Base-by-base conservation (phyloP, 2,888 invertebrate genomes). In the Drosophila stalkeri region DNA sequence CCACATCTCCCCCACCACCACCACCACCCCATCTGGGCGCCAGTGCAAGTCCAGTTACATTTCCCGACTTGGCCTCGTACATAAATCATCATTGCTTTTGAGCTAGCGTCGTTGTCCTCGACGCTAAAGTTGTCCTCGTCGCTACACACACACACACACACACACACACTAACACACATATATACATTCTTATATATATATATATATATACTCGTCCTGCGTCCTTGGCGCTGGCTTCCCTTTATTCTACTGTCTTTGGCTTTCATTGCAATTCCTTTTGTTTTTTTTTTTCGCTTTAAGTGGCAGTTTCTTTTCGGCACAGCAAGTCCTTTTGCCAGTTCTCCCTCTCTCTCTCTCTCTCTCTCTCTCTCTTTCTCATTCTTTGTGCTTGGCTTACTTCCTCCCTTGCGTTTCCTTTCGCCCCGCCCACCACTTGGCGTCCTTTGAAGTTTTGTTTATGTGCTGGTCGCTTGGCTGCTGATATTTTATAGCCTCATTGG, bases 31-130 rank as follows among this genome's bases (percentile, higher is more conserved):
- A 39, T 27, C 41, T 41, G 39, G n/a, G 20, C 44, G n/a, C 55
- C 61, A 12, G 44, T 57, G 61, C 69, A 55, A 63, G 64, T 77
- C 74, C 61, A 80, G 67, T 64, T 52, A 59, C 60, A 67, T 75
- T 74, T 75, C 56, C 61, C 75, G 68, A 79, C 76, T 79, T 77
- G 67, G 66, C 78, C 80, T 89, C 88, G 82, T 87, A 79, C 82
- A 89, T 86, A 86, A 86, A 86, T 89, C 90, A 86, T 86, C 88
- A 85, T 89, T 83, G 84, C 84, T 89, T 89, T 83, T 83, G 68
- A 86, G 86, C 88, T 85, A 81, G 74, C 80, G 56, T 64, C 64
- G 75, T 68, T 68, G 66, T 80, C 74, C 80, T 72, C 61, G 54
- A 65, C 59, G 63, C 66, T 69, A 60, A 84, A 78, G 78, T 75